These are phyloP conservation scores for Tetrapedia diversipes DNA, from an alignment of 2,888 invertebrate genomes.

Conservation along the genomic window DNA sequence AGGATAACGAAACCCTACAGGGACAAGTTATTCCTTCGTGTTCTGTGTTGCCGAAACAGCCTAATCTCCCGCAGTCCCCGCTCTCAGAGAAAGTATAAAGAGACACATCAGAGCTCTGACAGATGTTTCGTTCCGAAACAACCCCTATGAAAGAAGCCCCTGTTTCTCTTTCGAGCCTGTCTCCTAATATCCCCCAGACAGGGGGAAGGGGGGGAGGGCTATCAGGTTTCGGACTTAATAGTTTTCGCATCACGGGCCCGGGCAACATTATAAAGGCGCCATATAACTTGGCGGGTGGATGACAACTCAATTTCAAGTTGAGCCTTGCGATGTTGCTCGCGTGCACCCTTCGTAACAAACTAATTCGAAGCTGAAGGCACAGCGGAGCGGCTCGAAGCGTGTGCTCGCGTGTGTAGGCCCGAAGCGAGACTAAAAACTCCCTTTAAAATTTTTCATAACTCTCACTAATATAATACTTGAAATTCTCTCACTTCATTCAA, in stretches of 20 bases:
- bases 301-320: slow-evolving; percentile 83
- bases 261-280: slow-evolving; percentile 77
- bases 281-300: slow-evolving; percentile 80
- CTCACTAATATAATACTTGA: too few species aligned
- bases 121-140: slow-evolving; percentile 21
- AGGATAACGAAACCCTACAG: too few species aligned
- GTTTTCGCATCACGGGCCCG: slow-evolving; percentile 76
- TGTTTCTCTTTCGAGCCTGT: slow-evolving; percentile 5
- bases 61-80: not conserved
- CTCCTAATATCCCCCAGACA: slow-evolving; percentile 44
- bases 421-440: not conserved
- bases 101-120: not conserved
- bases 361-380: slow-evolving; percentile 21
- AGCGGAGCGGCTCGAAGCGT: not conserved
- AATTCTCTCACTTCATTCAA: too few species aligned
- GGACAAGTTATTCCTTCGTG: too few species aligned
- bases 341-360: slow-evolving; percentile 74
- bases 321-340: slow-evolving; percentile 78
- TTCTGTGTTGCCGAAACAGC: not conserved
- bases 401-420: not conserved
- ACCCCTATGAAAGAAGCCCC: slow-evolving; percentile 1
- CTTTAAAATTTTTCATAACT: slow-evolving; percentile 2
- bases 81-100: not conserved
- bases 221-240: slow-evolving; percentile 73
- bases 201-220: too few species aligned